Evolutionary conservation across 2,888 invertebrate genomes (phyloP).

Genomic region (Polylopha cassiicola): DNA sequence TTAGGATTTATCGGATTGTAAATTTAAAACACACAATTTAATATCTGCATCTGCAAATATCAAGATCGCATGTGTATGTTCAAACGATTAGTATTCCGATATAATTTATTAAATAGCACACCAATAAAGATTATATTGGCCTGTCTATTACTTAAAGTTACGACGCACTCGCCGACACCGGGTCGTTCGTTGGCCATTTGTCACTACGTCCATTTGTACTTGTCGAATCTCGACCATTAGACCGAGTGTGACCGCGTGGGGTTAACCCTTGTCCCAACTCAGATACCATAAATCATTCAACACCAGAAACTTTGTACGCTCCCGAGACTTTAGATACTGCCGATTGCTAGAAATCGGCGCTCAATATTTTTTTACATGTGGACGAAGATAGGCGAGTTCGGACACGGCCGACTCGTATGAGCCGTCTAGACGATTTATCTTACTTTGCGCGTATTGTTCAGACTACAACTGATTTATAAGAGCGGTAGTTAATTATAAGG

Average conservation of each 20-base stretch:
- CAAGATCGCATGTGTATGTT: no score
- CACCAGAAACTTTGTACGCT: constrained; percentile 34
- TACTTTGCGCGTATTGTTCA: constrained; percentile 71
- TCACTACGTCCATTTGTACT: constrained; percentile 77
- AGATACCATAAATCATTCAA: constrained; percentile 45
- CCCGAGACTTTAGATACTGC: constrained; percentile 20
- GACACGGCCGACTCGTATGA: constrained; percentile 59
- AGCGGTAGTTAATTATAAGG: constrained; percentile 65
- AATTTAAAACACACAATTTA: no score
- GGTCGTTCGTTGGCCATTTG: constrained; percentile 74
- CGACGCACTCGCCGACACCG: constrained; percentile 54
- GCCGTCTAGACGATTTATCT: constrained; percentile 71
- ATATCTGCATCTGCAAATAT: no score
- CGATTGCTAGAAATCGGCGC: constrained; percentile 27
- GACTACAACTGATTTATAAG: constrained; percentile 70
- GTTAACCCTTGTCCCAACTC: constrained; percentile 57
- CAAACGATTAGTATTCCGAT: constrained; percentile 14
- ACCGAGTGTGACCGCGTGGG: constrained; percentile 74
- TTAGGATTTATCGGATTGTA: no score
- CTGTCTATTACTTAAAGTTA: constrained; percentile 59
- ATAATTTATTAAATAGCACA: constrained; percentile 30
- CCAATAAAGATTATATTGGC: constrained; percentile 57
- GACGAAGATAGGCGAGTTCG: constrained; percentile 37
- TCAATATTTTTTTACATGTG: constrained; percentile 30
- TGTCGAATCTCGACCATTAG: constrained; percentile 78